A percentile compares a stretch with the other conserved stretches of the same genome.
Conservation (phyloP, 2,797 vertebrate genomes). For the Philypnodon macrostomus region DNA sequence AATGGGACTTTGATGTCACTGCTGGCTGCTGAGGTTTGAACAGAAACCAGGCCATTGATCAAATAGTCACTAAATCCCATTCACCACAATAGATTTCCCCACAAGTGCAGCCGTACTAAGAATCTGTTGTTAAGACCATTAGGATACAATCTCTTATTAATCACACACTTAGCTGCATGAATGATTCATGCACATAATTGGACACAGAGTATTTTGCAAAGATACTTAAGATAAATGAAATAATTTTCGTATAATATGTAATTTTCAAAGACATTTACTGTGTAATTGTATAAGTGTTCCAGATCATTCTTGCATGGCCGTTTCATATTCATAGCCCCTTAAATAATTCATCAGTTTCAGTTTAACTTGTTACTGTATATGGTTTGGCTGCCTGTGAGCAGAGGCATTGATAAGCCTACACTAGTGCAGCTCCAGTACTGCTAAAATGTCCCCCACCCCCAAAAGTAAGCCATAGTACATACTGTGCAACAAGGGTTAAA, state of each 20-base stretch:
- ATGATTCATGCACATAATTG: slow-evolving; percentile 63
- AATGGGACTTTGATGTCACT: slow-evolving; percentile 37
- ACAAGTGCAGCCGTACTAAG: slow-evolving; percentile 48
- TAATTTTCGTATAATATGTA: slow-evolving; percentile 25
- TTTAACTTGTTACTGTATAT: slow-evolving; percentile 13
- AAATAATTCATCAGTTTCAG: slow-evolving; percentile 41
- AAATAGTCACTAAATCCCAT: slow-evolving; percentile 26
- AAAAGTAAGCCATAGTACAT: no score
- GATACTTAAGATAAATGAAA: slow-evolving; percentile 45
- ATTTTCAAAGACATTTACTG: slow-evolving; percentile 39
- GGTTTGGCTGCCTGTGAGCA: no score
- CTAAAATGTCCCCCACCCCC: no score
- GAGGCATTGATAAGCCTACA: no score
- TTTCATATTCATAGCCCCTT: slow-evolving; percentile 42
- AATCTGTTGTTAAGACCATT: slow-evolving; percentile 64
- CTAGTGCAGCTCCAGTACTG: no score
- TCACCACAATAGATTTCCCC: slow-evolving; percentile 40
- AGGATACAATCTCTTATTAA: slow-evolving; percentile 71
- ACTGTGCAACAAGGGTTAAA: no score
- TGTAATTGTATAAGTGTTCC: slow-evolving; percentile 35
- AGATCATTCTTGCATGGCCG: slow-evolving; percentile 23
- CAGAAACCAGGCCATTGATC: slow-evolving; percentile 22
- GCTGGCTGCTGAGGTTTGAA: slow-evolving; percentile 26
- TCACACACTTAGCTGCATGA: slow-evolving; percentile 62
- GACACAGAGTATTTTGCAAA: slow-evolving; percentile 42